These are phyloP conservation scores for Drosophila borealis DNA, from an alignment of 2,888 invertebrate species.

Conservation along the genomic window DNA sequence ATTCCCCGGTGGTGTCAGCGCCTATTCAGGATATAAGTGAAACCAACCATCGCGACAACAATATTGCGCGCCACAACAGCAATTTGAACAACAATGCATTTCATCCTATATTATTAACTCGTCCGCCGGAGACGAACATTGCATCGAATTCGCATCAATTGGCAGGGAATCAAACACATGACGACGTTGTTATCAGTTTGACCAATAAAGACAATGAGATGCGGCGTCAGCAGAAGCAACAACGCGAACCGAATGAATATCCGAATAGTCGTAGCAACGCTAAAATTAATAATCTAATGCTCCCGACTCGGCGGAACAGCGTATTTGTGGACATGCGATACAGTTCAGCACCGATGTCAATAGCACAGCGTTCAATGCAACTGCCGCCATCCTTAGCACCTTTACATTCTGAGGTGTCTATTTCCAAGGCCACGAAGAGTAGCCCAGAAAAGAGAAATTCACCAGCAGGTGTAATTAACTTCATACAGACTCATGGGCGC, in stretches of 20 bases:
- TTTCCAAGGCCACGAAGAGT: slow-evolving; percentile 31
- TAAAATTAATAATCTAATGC: slow-evolving; percentile 24
- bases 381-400: slow-evolving; percentile 47
- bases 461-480: slow-evolving; percentile 74
- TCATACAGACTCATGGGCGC: slow-evolving; percentile 74
- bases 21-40: slow-evolving; percentile 7
- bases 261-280: slow-evolving; percentile 14
- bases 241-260: slow-evolving; percentile 14
- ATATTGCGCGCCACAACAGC: slow-evolving; percentile 5
- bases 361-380: slow-evolving; percentile 63
- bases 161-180: slow-evolving; percentile 2
- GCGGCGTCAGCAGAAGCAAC: slow-evolving; percentile 20
- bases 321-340: slow-evolving; percentile 62
- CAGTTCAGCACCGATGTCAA: slow-evolving; percentile 69
- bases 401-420: slow-evolving; percentile 35
- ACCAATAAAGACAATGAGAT: slow-evolving; percentile 35
- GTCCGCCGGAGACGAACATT: slow-evolving; percentile 44
- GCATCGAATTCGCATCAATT: slow-evolving; percentile 24
- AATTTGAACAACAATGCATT: slow-evolving; percentile 42
- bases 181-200: slow-evolving; percentile 32
- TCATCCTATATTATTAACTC: slow-evolving; percentile 57
- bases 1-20: slow-evolving; percentile 7
- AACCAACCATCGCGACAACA: slow-evolving; percentile 3
- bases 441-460: slow-evolving; percentile 56
- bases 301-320: slow-evolving; percentile 57